Conservation (phyloP, 1,140 invertebrate genomes). For the Eumeta japonica region DNA sequence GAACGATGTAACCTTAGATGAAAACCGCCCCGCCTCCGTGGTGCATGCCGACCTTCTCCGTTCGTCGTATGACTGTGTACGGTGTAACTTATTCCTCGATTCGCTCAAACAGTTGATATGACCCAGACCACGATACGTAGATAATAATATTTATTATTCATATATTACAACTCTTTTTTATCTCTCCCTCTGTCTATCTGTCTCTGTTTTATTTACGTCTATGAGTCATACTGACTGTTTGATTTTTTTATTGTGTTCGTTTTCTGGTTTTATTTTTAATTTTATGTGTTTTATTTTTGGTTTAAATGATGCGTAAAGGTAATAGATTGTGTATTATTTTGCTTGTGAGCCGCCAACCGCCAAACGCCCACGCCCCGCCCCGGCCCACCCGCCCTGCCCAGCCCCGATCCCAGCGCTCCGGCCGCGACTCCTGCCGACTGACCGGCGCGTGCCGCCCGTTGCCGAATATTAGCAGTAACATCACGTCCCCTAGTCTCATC, state of each 20-base stretch:
- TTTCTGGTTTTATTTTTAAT: constrained; percentile 4
- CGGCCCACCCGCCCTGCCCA: constrained; percentile 32
- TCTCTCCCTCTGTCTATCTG: constrained; percentile 51
- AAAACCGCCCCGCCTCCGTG: too few species aligned
- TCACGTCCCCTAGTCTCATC: constrained; percentile 24
- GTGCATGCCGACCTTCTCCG: too few species aligned
- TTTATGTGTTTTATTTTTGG: constrained; percentile 32
- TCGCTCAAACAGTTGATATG: constrained; percentile 53
- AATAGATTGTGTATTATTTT: constrained; percentile 50
- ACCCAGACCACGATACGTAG: constrained; percentile 42
- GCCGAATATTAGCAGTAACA: constrained; percentile 34
- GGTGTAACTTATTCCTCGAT: constrained; percentile 49
- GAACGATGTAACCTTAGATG: too few species aligned
- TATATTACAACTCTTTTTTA: constrained; percentile 34
- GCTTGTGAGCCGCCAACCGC: constrained; percentile 53
- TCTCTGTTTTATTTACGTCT: constrained; percentile 36
- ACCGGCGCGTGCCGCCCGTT: constrained; percentile 3
- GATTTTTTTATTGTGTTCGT: constrained; percentile 30
- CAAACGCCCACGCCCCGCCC: constrained; percentile 45
- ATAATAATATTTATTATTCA: constrained; percentile 19
- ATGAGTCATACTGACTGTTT: constrained; percentile 57
- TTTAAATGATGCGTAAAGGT: constrained; percentile 30
- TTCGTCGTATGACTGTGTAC: constrained; percentile 26
- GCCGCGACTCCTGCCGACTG: constrained; percentile 24
- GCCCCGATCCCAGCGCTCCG: constrained; percentile 16